Evolutionary conservation across 1,140 invertebrate genomes (phyloP), one percentile per base, ranked within the genome.

Genomic region (Potamilus streckersoni): DNA sequence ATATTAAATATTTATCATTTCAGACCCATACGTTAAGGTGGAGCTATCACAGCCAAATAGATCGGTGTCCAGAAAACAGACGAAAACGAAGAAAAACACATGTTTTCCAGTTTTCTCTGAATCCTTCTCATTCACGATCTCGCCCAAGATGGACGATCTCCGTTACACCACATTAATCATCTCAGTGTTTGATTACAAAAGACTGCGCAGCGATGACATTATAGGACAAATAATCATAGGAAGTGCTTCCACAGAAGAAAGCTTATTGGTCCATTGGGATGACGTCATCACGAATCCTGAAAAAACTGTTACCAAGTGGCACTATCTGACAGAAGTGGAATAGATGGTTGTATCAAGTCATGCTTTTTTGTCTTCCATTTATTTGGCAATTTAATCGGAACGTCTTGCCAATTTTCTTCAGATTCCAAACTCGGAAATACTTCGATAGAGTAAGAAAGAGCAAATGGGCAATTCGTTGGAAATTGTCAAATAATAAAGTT

Each of bases 141-240:
- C 80, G n/a, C 75, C 79, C 5, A 59, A 74, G 31, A 60, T 66
- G 17, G 81, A 82, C 1, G 72, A 82, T 70, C 23, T 87, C 14
- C 74, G 77, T 11, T 80, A 80, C n/a, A 81, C 80, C 69, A 83
- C 80, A 59, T 57, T 89, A 8, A 83, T 77, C 55, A 79, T 89
- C 15, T 73, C 81, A 14, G 73, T 89, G 17, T 86, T 74, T 63
- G 84, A 86, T 66, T 83, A 85, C 61, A 84, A 88, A 65, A 71
- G 78, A 57, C 80, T 88, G 49, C 82, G 85, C 0, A 69, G 82
- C 19, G 86, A 87, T 67, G 78, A 77, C 20, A 27, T 83, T 5
- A 82, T 89, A 62, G 87, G 87, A 15, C 81, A 87, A 70, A 81
- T 86, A 17, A n/a, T 79, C 11, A 80, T 87, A 58, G 83, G 83